Conservation (phyloP, 2,797 vertebrate species). For the Poecilia picta region DNA sequence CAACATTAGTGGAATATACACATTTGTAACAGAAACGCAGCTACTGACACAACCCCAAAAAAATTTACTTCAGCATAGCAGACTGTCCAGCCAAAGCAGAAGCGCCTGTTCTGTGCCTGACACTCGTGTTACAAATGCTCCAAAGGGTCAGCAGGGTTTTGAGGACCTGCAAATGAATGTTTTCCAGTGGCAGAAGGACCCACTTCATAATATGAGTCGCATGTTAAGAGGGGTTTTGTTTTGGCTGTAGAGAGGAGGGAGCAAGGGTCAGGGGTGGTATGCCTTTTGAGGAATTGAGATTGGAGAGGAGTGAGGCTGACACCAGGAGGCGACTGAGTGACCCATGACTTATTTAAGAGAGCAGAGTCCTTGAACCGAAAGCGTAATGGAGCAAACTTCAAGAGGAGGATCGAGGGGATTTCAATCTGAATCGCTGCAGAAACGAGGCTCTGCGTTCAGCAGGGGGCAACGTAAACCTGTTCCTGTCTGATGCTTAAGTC, state of each 20-base stretch:
- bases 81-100: background rate
- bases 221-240: slow-evolving; percentile 6
- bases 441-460: slow-evolving; percentile 17
- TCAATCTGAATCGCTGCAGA: slow-evolving; percentile 4
- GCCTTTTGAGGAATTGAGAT: background rate
- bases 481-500: slow-evolving; percentile 20
- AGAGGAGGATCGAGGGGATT: background rate
- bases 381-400: background rate
- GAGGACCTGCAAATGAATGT: slow-evolving; percentile 18
- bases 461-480: slow-evolving; percentile 38
- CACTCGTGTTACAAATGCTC: background rate
- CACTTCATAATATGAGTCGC: slow-evolving; percentile 14
- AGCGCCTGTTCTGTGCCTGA: background rate
- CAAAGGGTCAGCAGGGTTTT: slow-evolving; percentile 7
- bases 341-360: slow-evolving; percentile 13
- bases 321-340: background rate
- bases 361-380: slow-evolving; percentile 16
- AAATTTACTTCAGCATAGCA: background rate
- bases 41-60: background rate
- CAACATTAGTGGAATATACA: no score
- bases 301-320: slow-evolving; percentile 13
- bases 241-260: slow-evolving; percentile 3
- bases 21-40: no score
- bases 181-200: slow-evolving; percentile 29
- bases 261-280: slow-evolving; percentile 14